A percentile compares a stretch with the other conserved stretches of the same genome.
phyloP scores from a whole-genome alignment of 2,888 invertebrate genomes.

The Dusona sp. region DNA sequence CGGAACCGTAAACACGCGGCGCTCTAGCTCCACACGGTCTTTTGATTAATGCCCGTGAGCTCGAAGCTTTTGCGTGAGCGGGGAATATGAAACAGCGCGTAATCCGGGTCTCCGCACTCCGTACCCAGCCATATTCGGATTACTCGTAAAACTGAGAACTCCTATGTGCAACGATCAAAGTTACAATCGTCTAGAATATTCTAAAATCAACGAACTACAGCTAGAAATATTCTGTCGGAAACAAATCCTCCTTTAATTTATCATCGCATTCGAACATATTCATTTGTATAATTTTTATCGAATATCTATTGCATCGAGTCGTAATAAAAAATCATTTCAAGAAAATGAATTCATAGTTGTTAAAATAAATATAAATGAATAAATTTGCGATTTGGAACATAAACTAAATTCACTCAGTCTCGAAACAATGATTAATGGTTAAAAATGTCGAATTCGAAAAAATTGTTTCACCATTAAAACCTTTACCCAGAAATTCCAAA shows the following conservation, averaged over 20 bases:
- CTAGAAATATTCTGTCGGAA: no score
- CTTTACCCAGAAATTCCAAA: not conserved
- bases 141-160: slow-evolving; percentile 26
- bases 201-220: not conserved
- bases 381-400: not conserved
- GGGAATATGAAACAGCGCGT: slow-evolving; percentile 21
- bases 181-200: slow-evolving; percentile 1
- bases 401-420: no score
- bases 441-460: no score
- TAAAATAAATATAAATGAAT: not conserved
- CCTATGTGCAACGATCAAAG: slow-evolving; percentile 31
- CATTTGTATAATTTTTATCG: not conserved
- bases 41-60: slow-evolving; percentile 56
- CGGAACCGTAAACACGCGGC: slow-evolving; percentile 4
- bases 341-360: no score
- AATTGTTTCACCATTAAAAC: no score
- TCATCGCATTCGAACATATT: not conserved
- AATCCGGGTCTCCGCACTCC: slow-evolving; percentile 12
- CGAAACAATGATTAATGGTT: no score
- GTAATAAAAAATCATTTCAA: not conserved
- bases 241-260: no score
- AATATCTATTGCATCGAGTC: not conserved
- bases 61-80: slow-evolving; percentile 50
- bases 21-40: slow-evolving; percentile 32
- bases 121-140: slow-evolving; percentile 22